Conservation (phyloP, 2,888 invertebrate species). For the Drosophila suboccidentalis region DNA sequence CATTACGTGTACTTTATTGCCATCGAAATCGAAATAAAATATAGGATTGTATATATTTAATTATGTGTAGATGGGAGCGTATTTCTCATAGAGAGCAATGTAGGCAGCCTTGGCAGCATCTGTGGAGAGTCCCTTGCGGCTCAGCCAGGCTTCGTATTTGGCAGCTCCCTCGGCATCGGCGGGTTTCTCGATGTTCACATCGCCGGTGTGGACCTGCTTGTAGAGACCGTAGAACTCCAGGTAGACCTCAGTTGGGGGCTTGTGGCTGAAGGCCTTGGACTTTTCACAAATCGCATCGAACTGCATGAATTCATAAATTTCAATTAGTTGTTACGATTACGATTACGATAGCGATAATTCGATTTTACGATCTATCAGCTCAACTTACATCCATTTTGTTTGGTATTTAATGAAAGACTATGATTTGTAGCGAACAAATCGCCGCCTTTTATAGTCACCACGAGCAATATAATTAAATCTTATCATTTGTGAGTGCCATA, state of each 20-base stretch:
- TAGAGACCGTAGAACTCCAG: slow-evolving; percentile 93
- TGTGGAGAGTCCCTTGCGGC: slow-evolving; percentile 91
- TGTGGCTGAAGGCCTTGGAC: slow-evolving; percentile 90
- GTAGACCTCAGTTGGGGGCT: slow-evolving; percentile 93
- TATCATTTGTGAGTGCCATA: slow-evolving; percentile 38
- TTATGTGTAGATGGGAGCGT: slow-evolving; percentile 86
- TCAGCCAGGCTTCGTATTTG: slow-evolving; percentile 97
- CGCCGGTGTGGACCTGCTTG: slow-evolving; percentile 93
- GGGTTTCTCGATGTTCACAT: slow-evolving; percentile 92
- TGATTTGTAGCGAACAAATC: slow-evolving; percentile 37
- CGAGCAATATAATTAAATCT: slow-evolving; percentile 61
- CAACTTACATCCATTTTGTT: slow-evolving; percentile 69
- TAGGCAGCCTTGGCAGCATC: slow-evolving; percentile 94
- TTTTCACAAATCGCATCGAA: slow-evolving; percentile 68
- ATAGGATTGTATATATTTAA: not conserved
- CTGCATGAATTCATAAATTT: slow-evolving; percentile 26
- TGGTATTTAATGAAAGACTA: slow-evolving; percentile 53
- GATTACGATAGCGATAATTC: not conserved
- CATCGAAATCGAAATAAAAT: slow-evolving; percentile 13
- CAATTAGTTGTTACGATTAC: not conserved
- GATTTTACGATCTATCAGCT: slow-evolving; percentile 7
- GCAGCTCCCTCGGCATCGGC: slow-evolving; percentile 96
- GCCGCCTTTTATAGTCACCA: slow-evolving; percentile 57
- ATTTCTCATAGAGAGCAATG: slow-evolving; percentile 89
- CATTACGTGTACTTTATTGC: slow-evolving; percentile 36